A percentile compares a stretch with the other conserved stretches of the same genome.
Conservation (phyloP, 2,113 vertebrate genomes). For the Aptenodytes forsteri region DNA sequence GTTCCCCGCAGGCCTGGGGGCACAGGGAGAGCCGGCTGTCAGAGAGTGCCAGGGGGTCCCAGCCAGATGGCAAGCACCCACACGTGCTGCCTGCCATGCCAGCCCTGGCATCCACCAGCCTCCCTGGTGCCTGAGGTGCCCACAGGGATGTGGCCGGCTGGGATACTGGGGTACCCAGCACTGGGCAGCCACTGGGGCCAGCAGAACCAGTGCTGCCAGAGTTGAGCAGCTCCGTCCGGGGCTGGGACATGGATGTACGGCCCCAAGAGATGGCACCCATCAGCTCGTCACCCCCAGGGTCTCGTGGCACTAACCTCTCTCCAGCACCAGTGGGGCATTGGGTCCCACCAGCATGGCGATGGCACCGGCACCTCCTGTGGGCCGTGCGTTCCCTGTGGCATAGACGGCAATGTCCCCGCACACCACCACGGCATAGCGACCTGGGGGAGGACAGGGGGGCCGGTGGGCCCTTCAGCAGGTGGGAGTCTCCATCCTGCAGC, state of each 20-base stretch:
- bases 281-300: fast-evolving
- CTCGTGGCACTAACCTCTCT: constrained; percentile 68
- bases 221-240: neutral
- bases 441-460: neutral
- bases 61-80: neutral
- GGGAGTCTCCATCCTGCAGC: neutral
- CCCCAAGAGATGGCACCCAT: neutral
- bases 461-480: fast-evolving
- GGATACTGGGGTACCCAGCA: neutral
- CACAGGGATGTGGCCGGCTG: fast-evolving
- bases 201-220: neutral
- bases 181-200: fast-evolving
- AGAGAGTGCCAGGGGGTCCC: fast-evolving
- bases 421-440: constrained; percentile 78
- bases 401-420: constrained; percentile 81
- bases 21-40: neutral
- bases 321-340: constrained; percentile 73
- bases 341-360: constrained; percentile 81
- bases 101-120: neutral
- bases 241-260: fast-evolving
- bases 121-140: neutral
- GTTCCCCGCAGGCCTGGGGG: constrained; percentile 76
- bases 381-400: constrained; percentile 58
- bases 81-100: neutral
- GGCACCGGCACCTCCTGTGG: constrained; percentile 77